Base-by-base conservation (phyloP, 2,888 invertebrate genomes). In the Andrena camellia region DNA sequence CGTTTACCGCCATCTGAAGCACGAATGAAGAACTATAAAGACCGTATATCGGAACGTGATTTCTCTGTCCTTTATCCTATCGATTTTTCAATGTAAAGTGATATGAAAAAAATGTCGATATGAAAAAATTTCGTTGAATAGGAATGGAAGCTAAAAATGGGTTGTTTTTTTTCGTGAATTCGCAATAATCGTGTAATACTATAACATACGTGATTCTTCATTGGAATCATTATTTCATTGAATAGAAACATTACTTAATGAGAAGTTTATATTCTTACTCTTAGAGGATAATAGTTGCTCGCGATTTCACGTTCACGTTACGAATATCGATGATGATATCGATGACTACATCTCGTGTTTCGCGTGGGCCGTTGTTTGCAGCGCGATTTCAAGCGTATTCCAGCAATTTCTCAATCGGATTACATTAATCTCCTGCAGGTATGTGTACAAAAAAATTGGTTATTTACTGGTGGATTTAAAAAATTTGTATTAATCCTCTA, bases 1-100 rank as follows among this genome's bases (percentile, higher is more conserved):
- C 80, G 26, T 29, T 73, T 86, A 75, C 81, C 64, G 90, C 85
- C 90, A 90, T 86, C 90, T 90, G 66, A 79, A 42, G 17, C 60
- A 35, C 31, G 42, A 54, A 23, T n/a, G 57, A 64, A 70, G 75
- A 89, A 90, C 86, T 85, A 78, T 60, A 76, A 86, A 80, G 68
- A n/a, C 72, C 52, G 59, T 20, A 20, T 57, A 26, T 52, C 33
- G 54, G 54, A 5, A n/a, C 26, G 6, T 42, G 60, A 57, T 10
- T n/a, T 20, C 50, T 48, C 57, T 23, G 54, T 54, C n/a, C 13
- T 23, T 52, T 54, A 13, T 62, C 5, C 59, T 35, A 74, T 74
- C 81, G 74, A 80, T 60, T 67, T 64, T 35, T n/a, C 33, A 17
- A 1, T n/a, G 23, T 0, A 10, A 33, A 31, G 20, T 10, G 20